These are phyloP conservation scores for Vicugna pacos DNA, from an alignment of 2,113 vertebrate genomes.

Conservation along the genomic window DNA sequence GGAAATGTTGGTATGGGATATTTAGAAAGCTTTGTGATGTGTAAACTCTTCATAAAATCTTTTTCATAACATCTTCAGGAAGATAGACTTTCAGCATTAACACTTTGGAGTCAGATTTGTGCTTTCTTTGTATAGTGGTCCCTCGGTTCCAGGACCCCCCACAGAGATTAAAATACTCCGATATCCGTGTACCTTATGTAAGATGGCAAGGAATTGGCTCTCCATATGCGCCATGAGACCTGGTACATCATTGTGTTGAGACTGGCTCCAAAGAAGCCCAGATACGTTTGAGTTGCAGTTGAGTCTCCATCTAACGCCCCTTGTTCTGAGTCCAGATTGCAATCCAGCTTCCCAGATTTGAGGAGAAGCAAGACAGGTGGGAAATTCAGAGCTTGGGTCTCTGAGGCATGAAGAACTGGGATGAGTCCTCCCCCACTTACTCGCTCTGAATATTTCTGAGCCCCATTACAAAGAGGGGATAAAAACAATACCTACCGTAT, in stretches of 20 bases:
- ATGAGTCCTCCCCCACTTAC: not conserved
- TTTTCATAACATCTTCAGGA: not conserved
- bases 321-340: not conserved
- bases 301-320: not conserved
- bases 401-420: not conserved
- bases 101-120: not conserved
- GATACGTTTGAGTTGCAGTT: not conserved
- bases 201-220: not conserved
- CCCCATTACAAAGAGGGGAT: not conserved
- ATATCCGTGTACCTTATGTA: too few species aligned
- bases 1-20: not conserved
- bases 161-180: too few species aligned
- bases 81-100: not conserved
- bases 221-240: not conserved
- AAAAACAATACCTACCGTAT: not conserved
- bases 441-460: not conserved
- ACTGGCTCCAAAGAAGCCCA: not conserved
- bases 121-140: not conserved
- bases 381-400: not conserved
- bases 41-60: not conserved
- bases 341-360: not conserved
- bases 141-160: not conserved
- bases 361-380: not conserved
- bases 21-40: not conserved
- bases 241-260: fast-evolving